These are phyloP conservation scores for Martes martes DNA, from an alignment of 2,113 vertebrate species.

Conservation along the genomic window DNA sequence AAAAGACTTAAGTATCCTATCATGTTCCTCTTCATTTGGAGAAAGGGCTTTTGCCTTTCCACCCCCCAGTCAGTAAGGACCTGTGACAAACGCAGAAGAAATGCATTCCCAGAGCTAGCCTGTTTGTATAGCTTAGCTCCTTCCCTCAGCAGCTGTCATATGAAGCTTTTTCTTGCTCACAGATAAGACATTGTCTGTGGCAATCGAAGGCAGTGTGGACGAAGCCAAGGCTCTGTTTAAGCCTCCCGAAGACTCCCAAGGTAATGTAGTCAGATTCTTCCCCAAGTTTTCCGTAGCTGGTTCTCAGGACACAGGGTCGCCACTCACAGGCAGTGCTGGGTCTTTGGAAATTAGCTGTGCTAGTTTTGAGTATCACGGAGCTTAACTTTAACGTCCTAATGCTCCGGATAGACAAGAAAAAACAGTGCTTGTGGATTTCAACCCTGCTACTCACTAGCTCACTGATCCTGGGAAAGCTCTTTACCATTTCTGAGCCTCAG, in stretches of 20 bases:
- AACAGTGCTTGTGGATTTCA: not conserved
- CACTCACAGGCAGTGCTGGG: not conserved
- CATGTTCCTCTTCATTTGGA: not conserved
- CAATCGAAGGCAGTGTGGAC: constrained; percentile 95
- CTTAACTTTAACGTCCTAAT: not conserved
- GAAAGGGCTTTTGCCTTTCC: not conserved
- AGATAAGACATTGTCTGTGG: constrained; percentile 94
- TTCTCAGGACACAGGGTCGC: not conserved
- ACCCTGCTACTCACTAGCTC: not conserved
- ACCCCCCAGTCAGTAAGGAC: accelerated
- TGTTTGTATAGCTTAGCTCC: not conserved
- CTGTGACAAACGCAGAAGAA: not conserved
- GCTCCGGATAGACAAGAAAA: not conserved
- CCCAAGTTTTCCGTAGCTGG: not conserved
- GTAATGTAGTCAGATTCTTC: constrained; percentile 76
- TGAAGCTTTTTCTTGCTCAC: constrained; percentile 36
- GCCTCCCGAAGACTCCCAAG: constrained; percentile 96
- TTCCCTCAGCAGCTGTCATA: not conserved
- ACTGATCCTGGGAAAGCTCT: not conserved
- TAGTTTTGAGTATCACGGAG: not conserved
- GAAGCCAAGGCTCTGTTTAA: constrained; percentile 98
- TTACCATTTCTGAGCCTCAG: not conserved
- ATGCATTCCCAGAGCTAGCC: not conserved
- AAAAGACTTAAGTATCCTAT: not conserved
- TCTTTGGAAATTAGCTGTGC: not conserved